Evolutionary conservation across 2,113 vertebrate genomes (phyloP), one percentile per base, ranked within the genome.

Genomic region (Bubo blakistoni): DNA sequence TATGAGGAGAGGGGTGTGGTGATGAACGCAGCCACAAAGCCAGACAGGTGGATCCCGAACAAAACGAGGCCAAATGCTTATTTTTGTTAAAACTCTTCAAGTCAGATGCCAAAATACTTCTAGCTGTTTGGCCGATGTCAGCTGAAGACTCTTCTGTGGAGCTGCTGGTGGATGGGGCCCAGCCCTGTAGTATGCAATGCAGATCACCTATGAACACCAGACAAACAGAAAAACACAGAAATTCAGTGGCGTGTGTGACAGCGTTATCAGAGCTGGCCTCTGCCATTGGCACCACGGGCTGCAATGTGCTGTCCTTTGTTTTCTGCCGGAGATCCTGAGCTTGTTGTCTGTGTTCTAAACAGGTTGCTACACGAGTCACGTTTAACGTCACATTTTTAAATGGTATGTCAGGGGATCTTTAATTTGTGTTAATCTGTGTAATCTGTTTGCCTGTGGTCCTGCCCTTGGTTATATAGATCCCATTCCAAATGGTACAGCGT

Each of bases 211-310:
- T 26, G 30, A 92, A 83, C 24, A 34, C 11, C 34, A n/a, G 21
- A 40, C 36, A 86, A 62, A 0, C 40, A 22, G 34, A 29, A 83
- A 73, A 40, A 13, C 0, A 0, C 13, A 61, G 69, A 21, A 57
- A 73, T 44, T 24, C 3, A 1, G 57, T 6, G 29, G 7, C 0
- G 0, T 4, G 11, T 16, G 25, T 1, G 19, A 16, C 51, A 38
- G 32, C 18, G 2, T 7, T 24, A 47, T 2, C 59, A 65, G 67
- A 71, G 40, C 11, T 32, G 54, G 36, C 54, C 46, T 61, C 72
- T 47, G 81, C 67, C 17, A 13, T 65, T 65, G 29, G 52, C 69
- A 34, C 59, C 2, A 2, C 10, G 49, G 25, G n/a, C 86, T 82
- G 25, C 42, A 34, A 5, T 16, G 38, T 63, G 63, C 63, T 61